Evolutionary conservation across 64 coral and sea anemone genomes (phyloP).

Genomic region (Montipora cactus): DNA sequence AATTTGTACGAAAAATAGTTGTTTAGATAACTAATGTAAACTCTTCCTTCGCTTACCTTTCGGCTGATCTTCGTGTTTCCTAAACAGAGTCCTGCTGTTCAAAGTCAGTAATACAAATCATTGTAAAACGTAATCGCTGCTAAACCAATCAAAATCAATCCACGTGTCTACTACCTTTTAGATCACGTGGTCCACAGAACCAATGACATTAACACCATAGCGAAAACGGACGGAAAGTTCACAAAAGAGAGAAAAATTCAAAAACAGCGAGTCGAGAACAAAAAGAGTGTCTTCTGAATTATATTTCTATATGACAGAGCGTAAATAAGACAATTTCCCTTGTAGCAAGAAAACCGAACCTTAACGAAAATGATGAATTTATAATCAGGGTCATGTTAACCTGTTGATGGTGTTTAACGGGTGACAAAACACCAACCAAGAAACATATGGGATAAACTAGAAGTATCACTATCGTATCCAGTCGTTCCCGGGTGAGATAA

Average conservation of each 20-base stretch:
- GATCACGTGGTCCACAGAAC: neutral
- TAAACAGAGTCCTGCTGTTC: slow-evolving; percentile 25
- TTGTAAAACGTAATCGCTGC: neutral
- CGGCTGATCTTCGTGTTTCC: neutral
- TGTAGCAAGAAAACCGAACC: neutral
- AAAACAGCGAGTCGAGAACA: too few species aligned
- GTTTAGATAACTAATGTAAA: neutral
- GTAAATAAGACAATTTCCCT: neutral
- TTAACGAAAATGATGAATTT: slow-evolving; percentile 15
- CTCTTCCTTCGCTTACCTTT: neutral
- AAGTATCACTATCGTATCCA: too few species aligned
- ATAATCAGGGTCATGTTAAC: neutral
- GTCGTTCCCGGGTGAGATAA: too few species aligned
- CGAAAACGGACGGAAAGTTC: neutral
- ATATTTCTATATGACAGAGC: neutral
- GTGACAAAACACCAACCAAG: neutral
- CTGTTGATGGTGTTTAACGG: neutral
- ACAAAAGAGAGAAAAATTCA: neutral
- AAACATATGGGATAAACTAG: neutral
- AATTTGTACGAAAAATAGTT: neutral
- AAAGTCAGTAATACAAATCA: neutral
- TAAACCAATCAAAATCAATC: slow-evolving; percentile 19
- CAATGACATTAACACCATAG: neutral
- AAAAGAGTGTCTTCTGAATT: neutral
- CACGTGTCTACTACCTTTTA: neutral